Conservation (phyloP, 2,797 vertebrate genomes). For the Artibeus lituratus region DNA sequence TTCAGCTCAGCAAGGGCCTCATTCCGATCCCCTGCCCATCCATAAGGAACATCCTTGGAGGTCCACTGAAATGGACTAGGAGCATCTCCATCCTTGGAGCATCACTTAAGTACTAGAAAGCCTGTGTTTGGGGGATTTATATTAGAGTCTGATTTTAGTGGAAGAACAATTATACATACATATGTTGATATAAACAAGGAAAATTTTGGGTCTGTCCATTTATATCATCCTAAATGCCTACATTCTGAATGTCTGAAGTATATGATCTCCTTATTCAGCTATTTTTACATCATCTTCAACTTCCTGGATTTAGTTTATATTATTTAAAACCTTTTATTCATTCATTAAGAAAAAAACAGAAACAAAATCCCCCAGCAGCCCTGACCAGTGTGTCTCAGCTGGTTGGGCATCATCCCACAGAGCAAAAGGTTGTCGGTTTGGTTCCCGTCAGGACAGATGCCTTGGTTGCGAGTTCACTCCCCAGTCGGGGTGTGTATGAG, state of each 20-base stretch:
- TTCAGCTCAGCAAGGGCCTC: background rate
- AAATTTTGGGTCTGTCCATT: background rate
- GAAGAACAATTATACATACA: background rate
- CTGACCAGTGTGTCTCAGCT: background rate
- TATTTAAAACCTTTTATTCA: slow-evolving; percentile 34
- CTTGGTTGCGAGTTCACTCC: background rate
- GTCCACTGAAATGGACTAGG: background rate
- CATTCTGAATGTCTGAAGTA: background rate
- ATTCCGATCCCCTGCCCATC: background rate
- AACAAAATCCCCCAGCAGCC: background rate
- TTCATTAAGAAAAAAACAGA: background rate
- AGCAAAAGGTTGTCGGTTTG: background rate
- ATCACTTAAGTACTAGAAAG: background rate
- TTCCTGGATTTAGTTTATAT: slow-evolving; percentile 26
- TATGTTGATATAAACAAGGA: background rate
- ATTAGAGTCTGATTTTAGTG: background rate
- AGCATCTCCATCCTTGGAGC: background rate
- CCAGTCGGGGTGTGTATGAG: background rate
- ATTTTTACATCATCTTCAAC: slow-evolving; percentile 2
- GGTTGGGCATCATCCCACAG: background rate
- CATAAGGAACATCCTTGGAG: background rate
- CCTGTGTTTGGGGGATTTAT: background rate
- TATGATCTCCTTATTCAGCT: background rate
- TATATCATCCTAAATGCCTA: background rate
- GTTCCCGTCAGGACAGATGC: background rate